A percentile compares a stretch with the other conserved stretches of the same genome.
These are phyloP conservation scores for Nemotelus nigrinus DNA, from an alignment of 2,888 invertebrate species.

Conservation along the genomic window DNA sequence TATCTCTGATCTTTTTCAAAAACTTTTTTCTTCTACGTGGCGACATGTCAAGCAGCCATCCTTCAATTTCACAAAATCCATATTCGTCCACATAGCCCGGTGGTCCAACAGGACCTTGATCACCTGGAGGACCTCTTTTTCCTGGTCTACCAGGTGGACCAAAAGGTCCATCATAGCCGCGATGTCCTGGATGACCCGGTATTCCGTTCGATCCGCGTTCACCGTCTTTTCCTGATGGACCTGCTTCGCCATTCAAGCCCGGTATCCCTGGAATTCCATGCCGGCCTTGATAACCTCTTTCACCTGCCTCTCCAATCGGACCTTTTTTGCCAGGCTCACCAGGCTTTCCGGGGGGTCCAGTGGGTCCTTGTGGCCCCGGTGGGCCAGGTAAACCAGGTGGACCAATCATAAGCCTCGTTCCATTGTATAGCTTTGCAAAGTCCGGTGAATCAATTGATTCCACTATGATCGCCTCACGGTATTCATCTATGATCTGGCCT, in stretches of 20 bases:
- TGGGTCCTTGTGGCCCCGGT: neutral
- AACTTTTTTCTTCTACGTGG: neutral
- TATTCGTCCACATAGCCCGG: neutral
- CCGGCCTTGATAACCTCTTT: neutral
- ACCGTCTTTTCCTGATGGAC: conserved; percentile 1
- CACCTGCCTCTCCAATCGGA: neutral
- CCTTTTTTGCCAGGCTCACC: neutral
- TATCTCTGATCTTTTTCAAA: neutral
- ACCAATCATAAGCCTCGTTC: neutral
- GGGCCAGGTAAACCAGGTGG: conserved; percentile 25
- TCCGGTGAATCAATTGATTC: conserved; percentile 30
- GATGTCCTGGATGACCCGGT: neutral
- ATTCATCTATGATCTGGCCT: conserved; percentile 21
- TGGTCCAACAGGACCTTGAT: conserved; percentile 17
- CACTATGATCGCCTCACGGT: conserved; percentile 27
- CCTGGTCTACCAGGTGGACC: neutral
- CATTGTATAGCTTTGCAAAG: neutral
- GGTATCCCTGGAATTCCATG: conserved; percentile 15
- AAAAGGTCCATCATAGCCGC: neutral
- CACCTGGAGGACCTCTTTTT: neutral
- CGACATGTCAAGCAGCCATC: neutral
- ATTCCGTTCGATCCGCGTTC: neutral
- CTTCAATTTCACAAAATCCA: neutral
- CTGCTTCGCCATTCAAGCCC: conserved; percentile 9
- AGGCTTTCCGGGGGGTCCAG: neutral